Evolutionary conservation across 2,888 invertebrate genomes (phyloP), one percentile per base, ranked within the genome.

Genomic region (Philonicus albiceps): DNA sequence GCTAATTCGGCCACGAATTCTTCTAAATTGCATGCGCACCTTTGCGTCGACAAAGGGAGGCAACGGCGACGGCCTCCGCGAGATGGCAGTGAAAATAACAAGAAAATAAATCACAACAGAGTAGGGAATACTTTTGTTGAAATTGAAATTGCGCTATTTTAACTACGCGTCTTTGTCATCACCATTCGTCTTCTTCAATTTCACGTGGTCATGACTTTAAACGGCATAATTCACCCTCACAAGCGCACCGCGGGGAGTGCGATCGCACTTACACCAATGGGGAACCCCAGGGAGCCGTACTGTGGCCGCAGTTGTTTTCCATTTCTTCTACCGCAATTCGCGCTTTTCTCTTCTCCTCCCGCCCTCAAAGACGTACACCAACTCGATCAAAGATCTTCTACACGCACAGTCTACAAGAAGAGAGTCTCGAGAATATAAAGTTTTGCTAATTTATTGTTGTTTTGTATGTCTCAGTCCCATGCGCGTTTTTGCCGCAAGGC

Each of bases 151-250:
- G 43, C 84, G 84, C 84, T 84, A 72, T 84, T 84, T 84, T 84
- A 73, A 84, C 73, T 84, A 73, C 84, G 84, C 73, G 40, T 72
- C 84, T 84, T 84, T 73, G 73, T 84, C 84, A 55, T 30, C 40
- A 22, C 22, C 40, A 40, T 37, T 5, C 27, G 27, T 78, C 78
- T 37, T 43, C 84, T 84, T 73, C 43, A 73, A 73, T 84, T 84
- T 84, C 84, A 84, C 84, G 84, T 84, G 84, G 84, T 84, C 84
- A 84, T 84, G 84, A 84, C 84, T 84, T 84, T 73, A 84, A 84
- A 73, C 84, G 84, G 84, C 43, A 84, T 84, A 84, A 73, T 84
- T 43, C 72, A 84, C 64, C 3, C 37, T 37, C 34, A 37, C 72
- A 83, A 5, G 27, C 83, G 72, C 72, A 64, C 64, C 11, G n/a